Percentiles rank a stretch among this genome's conserved stretches.
phyloP scores from a whole-genome alignment of 2,888 invertebrate genomes.

The Drosophila seclusa region DNA sequence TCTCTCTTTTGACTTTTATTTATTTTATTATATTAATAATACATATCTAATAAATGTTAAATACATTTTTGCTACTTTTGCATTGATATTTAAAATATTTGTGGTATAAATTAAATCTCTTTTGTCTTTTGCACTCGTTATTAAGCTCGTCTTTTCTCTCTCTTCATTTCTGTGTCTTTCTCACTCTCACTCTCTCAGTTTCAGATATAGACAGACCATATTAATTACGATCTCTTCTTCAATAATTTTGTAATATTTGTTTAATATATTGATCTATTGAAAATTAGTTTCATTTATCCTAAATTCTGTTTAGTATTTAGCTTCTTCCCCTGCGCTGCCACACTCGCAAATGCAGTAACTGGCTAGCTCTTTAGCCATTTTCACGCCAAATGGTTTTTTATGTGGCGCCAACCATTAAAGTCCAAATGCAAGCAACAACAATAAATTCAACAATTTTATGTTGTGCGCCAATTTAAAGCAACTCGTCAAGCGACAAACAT shows the following conservation, averaged over 20 bases:
- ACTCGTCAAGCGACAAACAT: constrained; percentile 49
- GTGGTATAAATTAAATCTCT: not conserved
- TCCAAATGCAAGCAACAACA: constrained; percentile 38
- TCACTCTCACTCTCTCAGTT: not conserved
- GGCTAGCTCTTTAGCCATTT: constrained; percentile 26
- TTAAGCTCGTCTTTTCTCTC: not conserved
- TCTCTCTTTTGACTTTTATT: not conserved
- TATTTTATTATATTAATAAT: not conserved
- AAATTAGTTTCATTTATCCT: not conserved
- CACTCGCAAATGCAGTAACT: constrained; percentile 1
- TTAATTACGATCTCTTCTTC: not conserved
- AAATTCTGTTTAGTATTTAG: not conserved
- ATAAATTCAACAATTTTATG: constrained; percentile 53
- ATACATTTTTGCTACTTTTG: not conserved
- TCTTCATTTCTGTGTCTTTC: not conserved
- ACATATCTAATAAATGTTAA: not conserved
- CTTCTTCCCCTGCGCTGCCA: not conserved
- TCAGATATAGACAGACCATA: not conserved
- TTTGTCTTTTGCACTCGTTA: not conserved
- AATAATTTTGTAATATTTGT: not conserved
- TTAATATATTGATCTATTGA: not conserved
- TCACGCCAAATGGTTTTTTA: constrained; percentile 70
- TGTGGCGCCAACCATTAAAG: constrained; percentile 66
- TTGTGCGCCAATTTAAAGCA: constrained; percentile 60
- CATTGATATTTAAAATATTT: not conserved